phyloP scores from a whole-genome alignment of 1,140 invertebrate genomes.

The Cherax quadricarinatus region DNA sequence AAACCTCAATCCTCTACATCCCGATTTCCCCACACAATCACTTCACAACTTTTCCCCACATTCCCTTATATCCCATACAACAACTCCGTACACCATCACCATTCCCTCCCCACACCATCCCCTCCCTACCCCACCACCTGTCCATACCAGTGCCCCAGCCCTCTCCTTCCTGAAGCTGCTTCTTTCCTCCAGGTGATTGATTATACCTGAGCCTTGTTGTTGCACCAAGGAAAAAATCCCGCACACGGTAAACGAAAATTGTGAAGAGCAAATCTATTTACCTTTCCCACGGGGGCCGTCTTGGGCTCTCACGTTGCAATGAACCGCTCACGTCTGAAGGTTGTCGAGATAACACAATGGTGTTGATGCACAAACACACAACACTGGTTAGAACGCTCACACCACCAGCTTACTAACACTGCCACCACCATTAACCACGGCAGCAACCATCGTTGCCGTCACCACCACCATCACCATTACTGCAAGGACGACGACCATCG shows the following conservation, averaged over 20 bases:
- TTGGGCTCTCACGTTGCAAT: neutral
- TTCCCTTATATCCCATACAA: too few relatives aligned
- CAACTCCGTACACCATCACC: neutral
- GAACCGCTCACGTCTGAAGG: neutral
- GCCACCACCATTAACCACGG: neutral
- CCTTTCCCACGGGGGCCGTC: neutral
- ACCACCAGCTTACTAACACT: neutral
- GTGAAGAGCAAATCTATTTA: neutral
- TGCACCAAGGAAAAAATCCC: neutral
- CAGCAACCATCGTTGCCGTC: neutral
- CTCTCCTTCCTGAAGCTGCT: neutral
- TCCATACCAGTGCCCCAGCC: neutral
- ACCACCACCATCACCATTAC: neutral
- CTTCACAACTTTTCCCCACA: too few relatives aligned
- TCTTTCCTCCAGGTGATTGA: conserved; percentile 3
- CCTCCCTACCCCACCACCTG: neutral
- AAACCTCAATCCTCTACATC: neutral
- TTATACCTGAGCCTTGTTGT: neutral
- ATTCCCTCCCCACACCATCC: neutral
- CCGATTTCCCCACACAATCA: neutral
- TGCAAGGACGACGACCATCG: neutral
- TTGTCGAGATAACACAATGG: neutral
- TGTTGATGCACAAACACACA: neutral
- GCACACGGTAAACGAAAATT: neutral
- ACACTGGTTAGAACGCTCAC: too few relatives aligned